Evolutionary conservation across 2,888 invertebrate species (phyloP).

Genomic region (Halocaridina rubra): DNA sequence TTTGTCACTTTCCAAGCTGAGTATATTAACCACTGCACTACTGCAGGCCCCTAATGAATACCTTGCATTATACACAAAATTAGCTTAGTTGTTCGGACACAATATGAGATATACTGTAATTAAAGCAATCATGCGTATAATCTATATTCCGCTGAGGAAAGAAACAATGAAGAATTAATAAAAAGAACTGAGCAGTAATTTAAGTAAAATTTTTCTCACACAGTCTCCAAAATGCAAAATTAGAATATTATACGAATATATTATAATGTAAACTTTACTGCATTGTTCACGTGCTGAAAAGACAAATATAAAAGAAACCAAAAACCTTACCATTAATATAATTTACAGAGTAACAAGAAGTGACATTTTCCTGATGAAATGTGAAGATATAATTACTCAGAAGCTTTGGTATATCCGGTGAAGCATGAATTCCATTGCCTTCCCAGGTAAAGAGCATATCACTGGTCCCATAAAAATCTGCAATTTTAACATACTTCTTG

Average conservation of each 20-base stretch:
- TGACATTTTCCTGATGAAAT: not conserved
- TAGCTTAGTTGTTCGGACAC: too few species aligned
- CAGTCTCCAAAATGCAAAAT: not conserved
- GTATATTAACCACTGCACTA: too few species aligned
- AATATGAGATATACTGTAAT: too few species aligned
- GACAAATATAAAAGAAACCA: not conserved
- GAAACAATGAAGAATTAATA: not conserved
- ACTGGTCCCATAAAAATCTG: not conserved
- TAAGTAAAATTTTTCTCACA: not conserved
- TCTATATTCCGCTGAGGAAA: too few species aligned
- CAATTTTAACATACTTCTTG: too few species aligned
- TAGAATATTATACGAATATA: too few species aligned
- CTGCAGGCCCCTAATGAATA: not conserved
- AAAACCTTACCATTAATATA: not conserved
- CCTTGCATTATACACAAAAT: not conserved
- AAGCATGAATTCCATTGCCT: not conserved
- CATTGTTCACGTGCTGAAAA: not conserved
- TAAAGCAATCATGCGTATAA: too few species aligned
- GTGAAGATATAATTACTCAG: not conserved
- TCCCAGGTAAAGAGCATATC: conserved; percentile 7
- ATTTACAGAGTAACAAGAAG: not conserved
- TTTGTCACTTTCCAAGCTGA: too few species aligned
- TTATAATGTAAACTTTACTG: too few species aligned
- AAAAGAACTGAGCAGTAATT: not conserved
- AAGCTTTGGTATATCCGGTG: not conserved